Conservation (phyloP, 2,888 invertebrate genomes). For the Calephelis perditalis region DNA sequence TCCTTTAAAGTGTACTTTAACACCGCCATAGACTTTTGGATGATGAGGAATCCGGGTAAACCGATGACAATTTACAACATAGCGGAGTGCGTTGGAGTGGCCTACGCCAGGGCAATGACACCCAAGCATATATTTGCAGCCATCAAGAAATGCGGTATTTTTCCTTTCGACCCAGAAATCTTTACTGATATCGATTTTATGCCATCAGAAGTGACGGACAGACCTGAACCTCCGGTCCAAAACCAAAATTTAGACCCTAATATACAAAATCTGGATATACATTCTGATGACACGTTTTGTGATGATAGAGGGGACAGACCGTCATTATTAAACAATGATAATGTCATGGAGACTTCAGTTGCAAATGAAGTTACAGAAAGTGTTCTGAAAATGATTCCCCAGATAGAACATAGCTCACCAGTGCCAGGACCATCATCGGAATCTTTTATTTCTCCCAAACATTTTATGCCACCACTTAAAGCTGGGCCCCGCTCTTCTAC, state of each 20-base stretch:
- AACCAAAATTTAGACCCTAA: too few species aligned
- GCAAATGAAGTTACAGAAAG: too few species aligned
- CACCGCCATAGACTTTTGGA: conserved; percentile 29
- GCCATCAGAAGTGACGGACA: conserved; percentile 20
- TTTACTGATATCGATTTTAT: conserved; percentile 20
- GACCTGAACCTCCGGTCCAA: neutral
- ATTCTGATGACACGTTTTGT: neutral
- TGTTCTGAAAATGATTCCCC: too few species aligned
- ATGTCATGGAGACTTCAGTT: neutral
- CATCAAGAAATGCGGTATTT: conserved; percentile 23
- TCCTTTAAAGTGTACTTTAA: conserved; percentile 29
- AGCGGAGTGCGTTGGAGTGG: conserved; percentile 28
- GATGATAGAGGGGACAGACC: neutral
- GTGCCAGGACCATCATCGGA: too few species aligned
- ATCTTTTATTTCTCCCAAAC: neutral
- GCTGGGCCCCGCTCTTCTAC: conserved; percentile 20
- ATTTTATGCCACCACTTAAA: conserved; percentile 22
- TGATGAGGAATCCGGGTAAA: conserved; percentile 29
- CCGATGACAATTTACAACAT: conserved; percentile 29
- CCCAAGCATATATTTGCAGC: conserved; percentile 23
- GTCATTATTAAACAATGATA: neutral
- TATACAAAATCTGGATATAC: neutral
- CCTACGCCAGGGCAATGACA: conserved; percentile 26
- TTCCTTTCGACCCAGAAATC: conserved; percentile 19
- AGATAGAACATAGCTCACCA: too few species aligned